Base-by-base conservation (phyloP, 2,113 vertebrate species). In the Phylloscopus trochiloides region DNA sequence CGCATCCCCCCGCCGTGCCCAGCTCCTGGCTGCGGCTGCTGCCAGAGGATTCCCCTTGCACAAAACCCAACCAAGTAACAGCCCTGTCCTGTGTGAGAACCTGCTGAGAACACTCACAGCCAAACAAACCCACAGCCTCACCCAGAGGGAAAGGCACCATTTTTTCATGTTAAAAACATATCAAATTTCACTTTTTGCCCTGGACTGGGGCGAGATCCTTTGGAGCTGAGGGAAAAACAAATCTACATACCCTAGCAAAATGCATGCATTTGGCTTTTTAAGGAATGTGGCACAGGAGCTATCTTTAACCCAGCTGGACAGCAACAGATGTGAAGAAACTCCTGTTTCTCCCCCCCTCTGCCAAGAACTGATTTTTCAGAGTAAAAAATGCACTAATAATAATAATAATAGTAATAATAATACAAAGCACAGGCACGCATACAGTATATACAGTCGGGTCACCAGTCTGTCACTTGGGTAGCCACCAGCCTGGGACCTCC, bases 21-120 rank as follows among this genome's bases (percentile, higher is more conserved):
- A 10, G 62, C 54, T 67, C 87, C 65, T 1, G 0, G 4, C 57
- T 12, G 32, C 1, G 28, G 0, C 42, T 7, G 40, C 66, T 80
- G 67, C 42, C 72, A 3, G 36, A 65, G 70, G 73, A 22, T 51
- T 62, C 34, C 61, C 83, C 40, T 3, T 1, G 11, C 1, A 3
- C 75, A 28, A 4, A 17, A 20, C 19, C 9, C 2, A 26, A 5
- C 42, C 34, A 34, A 34, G 34, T 34, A 34, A 34, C 34, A 50
- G 57, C 84, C 13, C 42, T 12, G 1, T 6, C 17, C 68, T 18
- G 7, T 0, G 16, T 17, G 2, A 28, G 47, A 7, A 36, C 18
- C 38, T 4, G 0, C 74, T 8, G 1, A 3, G 3, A 16, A 0
- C 1, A 0, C 29, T 15, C 54, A 0, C 50, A n/a, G 34, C 70